Evolutionary conservation across 1,140 invertebrate species (phyloP).

Genomic region (Apocrypta bakeri): DNA sequence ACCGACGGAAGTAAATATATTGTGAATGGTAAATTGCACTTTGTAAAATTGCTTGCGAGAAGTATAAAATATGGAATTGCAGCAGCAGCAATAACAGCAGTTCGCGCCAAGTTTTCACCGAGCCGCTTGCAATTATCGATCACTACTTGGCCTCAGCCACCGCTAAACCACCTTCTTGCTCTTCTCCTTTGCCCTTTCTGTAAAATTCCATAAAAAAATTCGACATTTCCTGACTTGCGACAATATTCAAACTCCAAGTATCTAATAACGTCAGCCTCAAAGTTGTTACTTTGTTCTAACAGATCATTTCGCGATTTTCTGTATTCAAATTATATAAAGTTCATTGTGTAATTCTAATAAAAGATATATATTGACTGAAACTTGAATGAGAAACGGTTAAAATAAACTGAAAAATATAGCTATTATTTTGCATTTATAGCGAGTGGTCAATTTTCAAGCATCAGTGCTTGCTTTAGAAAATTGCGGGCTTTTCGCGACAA

Average conservation of each 20-base stretch:
- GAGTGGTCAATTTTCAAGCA: slow-evolving; percentile 13
- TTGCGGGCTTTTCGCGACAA: slow-evolving; percentile 13
- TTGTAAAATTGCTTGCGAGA: slow-evolving; percentile 34
- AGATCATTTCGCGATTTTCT: no score
- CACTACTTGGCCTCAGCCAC: not conserved
- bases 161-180: not conserved
- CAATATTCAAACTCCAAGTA: no score
- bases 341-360: no score
- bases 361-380: no score
- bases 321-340: no score
- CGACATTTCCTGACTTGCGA: no score
- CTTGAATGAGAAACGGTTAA: no score
- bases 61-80: slow-evolving; percentile 33
- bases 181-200: not conserved
- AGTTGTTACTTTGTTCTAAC: no score
- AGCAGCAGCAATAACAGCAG: not conserved
- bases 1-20: slow-evolving; percentile 10
- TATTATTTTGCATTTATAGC: not conserved
- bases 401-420: no score
- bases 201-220: no score
- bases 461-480: slow-evolving; percentile 22
- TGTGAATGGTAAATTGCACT: slow-evolving; percentile 38
- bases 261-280: no score
- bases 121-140: slow-evolving; percentile 22
- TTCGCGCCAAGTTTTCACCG: slow-evolving; percentile 36